Evolutionary conservation across 2,888 invertebrate species (phyloP).

Genomic region (Dione juno): DNA sequence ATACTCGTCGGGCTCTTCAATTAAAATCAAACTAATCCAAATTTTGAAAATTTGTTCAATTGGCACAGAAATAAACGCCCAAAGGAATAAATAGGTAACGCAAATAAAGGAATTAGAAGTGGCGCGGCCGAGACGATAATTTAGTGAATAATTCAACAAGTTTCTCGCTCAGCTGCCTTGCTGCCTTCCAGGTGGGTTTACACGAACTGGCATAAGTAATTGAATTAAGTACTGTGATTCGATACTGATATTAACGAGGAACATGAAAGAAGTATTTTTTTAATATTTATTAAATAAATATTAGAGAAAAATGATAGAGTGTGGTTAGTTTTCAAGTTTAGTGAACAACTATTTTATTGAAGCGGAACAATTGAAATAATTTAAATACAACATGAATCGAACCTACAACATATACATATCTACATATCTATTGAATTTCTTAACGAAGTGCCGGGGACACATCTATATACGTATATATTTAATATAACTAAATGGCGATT

Average conservation of each 20-base stretch:
- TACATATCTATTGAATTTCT: too few species aligned
- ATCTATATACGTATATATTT: too few species aligned
- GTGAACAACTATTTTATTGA: too few species aligned
- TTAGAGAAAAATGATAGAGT: too few species aligned
- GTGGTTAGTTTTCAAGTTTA: too few species aligned
- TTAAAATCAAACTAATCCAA: slow-evolving; percentile 32
- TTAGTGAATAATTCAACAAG: slow-evolving; percentile 43
- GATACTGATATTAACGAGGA: slow-evolving; percentile 35
- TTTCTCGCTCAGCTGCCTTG: slow-evolving; percentile 37
- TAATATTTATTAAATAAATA: too few species aligned
- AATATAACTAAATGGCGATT: too few species aligned
- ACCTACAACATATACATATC: too few species aligned
- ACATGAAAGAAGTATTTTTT: background rate
- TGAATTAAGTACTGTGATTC: slow-evolving; percentile 38
- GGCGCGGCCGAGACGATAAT: slow-evolving; percentile 40
- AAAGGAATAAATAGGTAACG: slow-evolving; percentile 32
- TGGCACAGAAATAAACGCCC: slow-evolving; percentile 34
- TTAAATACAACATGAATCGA: too few species aligned
- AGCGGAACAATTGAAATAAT: too few species aligned
- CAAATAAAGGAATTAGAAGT: slow-evolving; percentile 43
- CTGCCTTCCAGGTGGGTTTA: slow-evolving; percentile 39
- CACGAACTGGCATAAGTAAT: slow-evolving; percentile 41
- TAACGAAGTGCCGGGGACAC: too few species aligned
- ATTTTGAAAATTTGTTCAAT: slow-evolving; percentile 27
- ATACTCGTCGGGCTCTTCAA: slow-evolving; percentile 22